These are phyloP conservation scores for Perdita meconis DNA, from an alignment of 2,888 invertebrate genomes.

Conservation along the genomic window DNA sequence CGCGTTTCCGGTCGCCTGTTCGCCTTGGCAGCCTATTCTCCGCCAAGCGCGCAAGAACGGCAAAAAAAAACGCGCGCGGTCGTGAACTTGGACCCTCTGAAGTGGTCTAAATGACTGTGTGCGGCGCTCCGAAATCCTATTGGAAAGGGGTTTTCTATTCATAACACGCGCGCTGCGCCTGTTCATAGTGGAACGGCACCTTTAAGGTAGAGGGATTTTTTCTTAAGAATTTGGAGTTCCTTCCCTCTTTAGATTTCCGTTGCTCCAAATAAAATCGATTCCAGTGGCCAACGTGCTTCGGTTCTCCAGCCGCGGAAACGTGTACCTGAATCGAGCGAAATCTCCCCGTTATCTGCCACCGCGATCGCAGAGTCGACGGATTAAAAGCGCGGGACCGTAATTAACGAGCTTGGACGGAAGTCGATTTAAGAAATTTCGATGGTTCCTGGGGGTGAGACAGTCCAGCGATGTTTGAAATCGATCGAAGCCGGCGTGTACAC, in stretches of 20 bases:
- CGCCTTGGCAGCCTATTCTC: too few relatives aligned
- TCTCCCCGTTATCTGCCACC: conserved; percentile 13
- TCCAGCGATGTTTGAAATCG: conserved; percentile 38
- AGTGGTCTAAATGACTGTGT: too few relatives aligned
- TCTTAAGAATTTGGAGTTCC: background rate
- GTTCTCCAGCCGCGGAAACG: background rate
- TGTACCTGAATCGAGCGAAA: background rate
- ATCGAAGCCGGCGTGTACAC: conserved; percentile 42
- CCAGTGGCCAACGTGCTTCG: background rate
- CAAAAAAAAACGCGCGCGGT: too few relatives aligned
- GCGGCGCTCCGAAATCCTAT: too few relatives aligned
- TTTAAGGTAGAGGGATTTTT: too few relatives aligned
- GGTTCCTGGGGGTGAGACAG: conserved; percentile 28
- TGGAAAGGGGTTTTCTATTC: too few relatives aligned
- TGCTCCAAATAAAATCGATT: background rate
- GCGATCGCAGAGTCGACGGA: conserved; percentile 22
- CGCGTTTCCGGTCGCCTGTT: too few relatives aligned
- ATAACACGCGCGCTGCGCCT: too few relatives aligned
- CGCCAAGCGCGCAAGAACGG: too few relatives aligned
- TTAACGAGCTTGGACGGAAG: conserved; percentile 71
- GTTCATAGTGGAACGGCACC: too few relatives aligned
- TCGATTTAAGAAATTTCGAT: conserved; percentile 75
- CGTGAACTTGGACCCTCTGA: too few relatives aligned
- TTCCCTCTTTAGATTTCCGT: background rate
- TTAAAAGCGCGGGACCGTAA: conserved; percentile 53